Percentiles rank a stretch among this genome's conserved stretches.
These are phyloP conservation scores for Lepidochrysops patricia DNA, from an alignment of 2,888 invertebrate species.

Conservation along the genomic window DNA sequence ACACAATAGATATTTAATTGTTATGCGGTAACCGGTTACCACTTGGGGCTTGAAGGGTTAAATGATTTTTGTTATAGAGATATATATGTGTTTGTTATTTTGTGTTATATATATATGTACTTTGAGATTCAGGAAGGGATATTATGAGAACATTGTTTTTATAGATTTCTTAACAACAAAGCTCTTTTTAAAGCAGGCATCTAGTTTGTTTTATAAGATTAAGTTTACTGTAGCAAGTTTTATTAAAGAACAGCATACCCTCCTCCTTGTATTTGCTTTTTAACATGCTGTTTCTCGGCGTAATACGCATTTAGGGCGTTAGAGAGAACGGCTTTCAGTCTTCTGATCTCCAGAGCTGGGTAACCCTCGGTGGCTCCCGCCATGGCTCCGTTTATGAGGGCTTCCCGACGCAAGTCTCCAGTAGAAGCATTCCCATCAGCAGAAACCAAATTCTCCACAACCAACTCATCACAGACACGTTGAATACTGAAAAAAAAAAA, in stretches of 20 bases:
- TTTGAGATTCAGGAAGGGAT: no score
- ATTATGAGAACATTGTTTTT: no score
- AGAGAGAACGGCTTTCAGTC: constrained; percentile 85
- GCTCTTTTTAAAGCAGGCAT: neutral
- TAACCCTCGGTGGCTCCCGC: constrained; percentile 75
- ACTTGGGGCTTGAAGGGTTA: no score
- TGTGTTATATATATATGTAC: no score
- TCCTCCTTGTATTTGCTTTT: constrained; percentile 91
- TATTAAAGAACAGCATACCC: constrained; percentile 69
- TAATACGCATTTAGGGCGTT: constrained; percentile 89
- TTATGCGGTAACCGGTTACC: no score
- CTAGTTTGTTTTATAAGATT: no score
- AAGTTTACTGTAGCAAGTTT: no score
- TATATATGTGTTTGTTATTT: no score
- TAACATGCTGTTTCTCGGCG: constrained; percentile 93
- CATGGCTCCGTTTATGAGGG: constrained; percentile 59
- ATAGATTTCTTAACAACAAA: no score
- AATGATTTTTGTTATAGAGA: no score
- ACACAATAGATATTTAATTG: no score
- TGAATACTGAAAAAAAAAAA: constrained; percentile 45
- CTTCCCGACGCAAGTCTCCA: constrained; percentile 56
- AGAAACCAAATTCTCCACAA: constrained; percentile 50
- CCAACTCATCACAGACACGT: constrained; percentile 58
- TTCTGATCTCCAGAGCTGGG: constrained; percentile 84
- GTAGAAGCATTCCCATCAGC: constrained; percentile 51